These are phyloP conservation scores for Chymomyza fuscimana DNA, from an alignment of 2,888 invertebrate genomes.

Conservation along the genomic window DNA sequence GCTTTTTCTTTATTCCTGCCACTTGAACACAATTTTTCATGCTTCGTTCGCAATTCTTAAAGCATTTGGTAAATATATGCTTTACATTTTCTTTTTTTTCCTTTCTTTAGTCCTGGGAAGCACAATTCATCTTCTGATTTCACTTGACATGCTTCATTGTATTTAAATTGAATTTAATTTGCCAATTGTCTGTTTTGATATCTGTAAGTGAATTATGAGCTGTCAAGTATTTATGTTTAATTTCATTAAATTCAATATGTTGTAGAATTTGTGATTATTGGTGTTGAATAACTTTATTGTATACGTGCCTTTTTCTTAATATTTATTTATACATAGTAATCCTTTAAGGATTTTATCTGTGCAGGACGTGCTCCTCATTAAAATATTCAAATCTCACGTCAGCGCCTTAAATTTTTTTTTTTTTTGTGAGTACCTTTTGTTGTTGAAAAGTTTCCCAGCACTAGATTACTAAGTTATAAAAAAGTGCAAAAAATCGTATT, in stretches of 20 bases:
- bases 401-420: too few species aligned
- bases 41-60: not conserved
- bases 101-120: not conserved
- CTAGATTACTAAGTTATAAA: too few species aligned
- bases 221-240: slow-evolving; percentile 35
- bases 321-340: too few species aligned
- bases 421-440: too few species aligned
- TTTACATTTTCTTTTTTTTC: not conserved
- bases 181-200: slow-evolving; percentile 20
- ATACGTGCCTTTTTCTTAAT: too few species aligned
- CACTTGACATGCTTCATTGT: slow-evolving; percentile 25
- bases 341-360: too few species aligned
- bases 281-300: too few species aligned
- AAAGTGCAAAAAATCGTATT: too few species aligned
- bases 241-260: slow-evolving; percentile 30
- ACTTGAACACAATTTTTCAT: slow-evolving; percentile 17
- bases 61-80: not conserved
- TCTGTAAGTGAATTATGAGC: slow-evolving; percentile 13
- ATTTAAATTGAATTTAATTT: slow-evolving; percentile 24
- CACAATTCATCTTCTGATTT: slow-evolving; percentile 7
- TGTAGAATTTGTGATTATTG: not conserved
- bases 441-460: too few species aligned
- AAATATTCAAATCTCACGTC: too few species aligned
- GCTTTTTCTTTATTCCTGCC: slow-evolving; percentile 10
- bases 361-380: too few species aligned